These are phyloP conservation scores for Drosophila nigrodunni DNA, from an alignment of 1,140 invertebrate species.

Conservation along the genomic window DNA sequence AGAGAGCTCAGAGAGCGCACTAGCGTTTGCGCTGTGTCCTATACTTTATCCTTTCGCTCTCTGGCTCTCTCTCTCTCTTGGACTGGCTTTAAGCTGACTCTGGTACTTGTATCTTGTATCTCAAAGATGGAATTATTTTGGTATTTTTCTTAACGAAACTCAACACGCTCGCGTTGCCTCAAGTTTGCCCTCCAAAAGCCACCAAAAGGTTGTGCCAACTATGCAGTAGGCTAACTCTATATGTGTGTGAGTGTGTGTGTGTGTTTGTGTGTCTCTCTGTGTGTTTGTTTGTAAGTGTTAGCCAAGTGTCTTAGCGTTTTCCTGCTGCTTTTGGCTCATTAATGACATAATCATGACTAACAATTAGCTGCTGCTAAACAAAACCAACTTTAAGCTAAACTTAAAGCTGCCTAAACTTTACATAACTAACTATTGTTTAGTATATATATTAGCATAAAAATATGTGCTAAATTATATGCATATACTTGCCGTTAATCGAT, in stretches of 20 bases:
- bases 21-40: conserved; percentile 29
- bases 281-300: conserved; percentile 17
- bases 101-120: conserved; percentile 21
- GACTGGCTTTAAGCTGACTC: neutral
- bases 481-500: conserved; percentile 78
- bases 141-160: conserved; percentile 66
- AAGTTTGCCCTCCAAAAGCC: conserved; percentile 78
- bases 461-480: neutral
- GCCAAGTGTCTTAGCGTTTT: conserved; percentile 29
- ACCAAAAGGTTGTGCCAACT: conserved; percentile 67
- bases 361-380: conserved; percentile 33
- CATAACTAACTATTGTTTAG: no score
- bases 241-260: neutral
- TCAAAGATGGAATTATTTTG: conserved; percentile 46
- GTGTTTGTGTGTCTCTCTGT: conserved; percentile 9
- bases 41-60: neutral
- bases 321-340: conserved; percentile 20
- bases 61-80: conserved; percentile 6
- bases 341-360: conserved; percentile 40
- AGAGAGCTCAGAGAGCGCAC: neutral
- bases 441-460: no score
- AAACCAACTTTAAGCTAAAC: neutral
- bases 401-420: neutral
- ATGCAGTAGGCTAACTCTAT: conserved; percentile 41
- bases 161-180: conserved; percentile 6